Evolutionary conservation across 53 echinoderm and acorn worm species (phyloP).

Genomic region (Apostichopus leukothele): DNA sequence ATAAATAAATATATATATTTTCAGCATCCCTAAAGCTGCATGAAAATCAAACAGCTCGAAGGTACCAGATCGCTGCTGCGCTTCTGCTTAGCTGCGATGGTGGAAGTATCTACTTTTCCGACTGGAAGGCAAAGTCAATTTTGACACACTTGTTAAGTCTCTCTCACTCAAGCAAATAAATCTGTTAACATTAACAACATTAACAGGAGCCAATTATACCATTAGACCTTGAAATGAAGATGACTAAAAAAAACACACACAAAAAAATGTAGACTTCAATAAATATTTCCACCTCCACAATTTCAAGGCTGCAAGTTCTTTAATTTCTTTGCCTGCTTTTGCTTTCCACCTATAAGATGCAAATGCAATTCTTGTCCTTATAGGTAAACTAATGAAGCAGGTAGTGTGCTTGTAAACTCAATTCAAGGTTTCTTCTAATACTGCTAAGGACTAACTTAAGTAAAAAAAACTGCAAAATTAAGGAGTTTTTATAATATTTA

Average conservation of each 20-base stretch:
- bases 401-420: constrained; percentile 13
- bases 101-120: neutral
- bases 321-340: neutral
- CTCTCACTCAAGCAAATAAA: constrained; percentile 32
- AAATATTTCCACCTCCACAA: neutral
- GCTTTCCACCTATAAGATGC: constrained; percentile 8
- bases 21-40: too few relatives aligned
- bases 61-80: neutral
- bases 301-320: constrained; percentile 21
- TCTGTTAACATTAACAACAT: constrained; percentile 24
- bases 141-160: constrained; percentile 26
- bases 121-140: constrained; percentile 4
- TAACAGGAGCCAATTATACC: constrained; percentile 16
- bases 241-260: too few relatives aligned
- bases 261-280: neutral
- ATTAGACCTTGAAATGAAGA: constrained; percentile 26
- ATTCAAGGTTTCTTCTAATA: constrained; percentile 16
- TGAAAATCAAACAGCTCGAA: neutral
- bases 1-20: neutral
- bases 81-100: too few relatives aligned
- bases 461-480: neutral
- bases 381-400: constrained; percentile 36
- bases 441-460: neutral
- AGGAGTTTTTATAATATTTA: neutral
- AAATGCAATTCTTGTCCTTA: constrained; percentile 40